These are phyloP conservation scores for Limnodromus scolopaceus DNA, from an alignment of 2,797 vertebrate genomes.

Conservation along the genomic window DNA sequence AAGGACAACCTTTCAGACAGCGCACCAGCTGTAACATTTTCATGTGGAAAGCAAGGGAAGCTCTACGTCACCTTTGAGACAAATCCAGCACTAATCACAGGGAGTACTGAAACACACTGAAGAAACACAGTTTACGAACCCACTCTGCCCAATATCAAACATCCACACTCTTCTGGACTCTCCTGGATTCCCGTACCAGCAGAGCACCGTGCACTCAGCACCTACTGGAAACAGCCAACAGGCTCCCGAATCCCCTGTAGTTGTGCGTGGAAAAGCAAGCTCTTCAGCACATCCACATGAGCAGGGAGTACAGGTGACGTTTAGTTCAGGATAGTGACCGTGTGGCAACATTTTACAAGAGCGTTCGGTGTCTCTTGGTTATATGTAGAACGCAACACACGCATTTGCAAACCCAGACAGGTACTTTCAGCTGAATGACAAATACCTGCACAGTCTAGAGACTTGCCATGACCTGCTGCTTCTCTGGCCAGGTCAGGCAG, in stretches of 20 bases:
- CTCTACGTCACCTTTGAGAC: neutral
- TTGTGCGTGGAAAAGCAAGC: neutral
- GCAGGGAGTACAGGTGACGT: neutral
- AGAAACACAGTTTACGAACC: neutral
- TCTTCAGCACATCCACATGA: accelerated
- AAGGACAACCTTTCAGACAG: neutral
- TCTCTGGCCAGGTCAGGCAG: neutral
- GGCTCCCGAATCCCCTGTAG: neutral
- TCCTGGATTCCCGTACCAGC: neutral
- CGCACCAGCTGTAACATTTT: neutral
- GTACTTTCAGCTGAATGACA: neutral
- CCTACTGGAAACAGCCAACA: neutral
- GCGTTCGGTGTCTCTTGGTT: neutral
- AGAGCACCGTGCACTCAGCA: neutral
- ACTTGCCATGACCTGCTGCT: neutral
- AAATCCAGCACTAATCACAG: neutral
- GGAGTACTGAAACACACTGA: neutral
- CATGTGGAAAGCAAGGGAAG: neutral
- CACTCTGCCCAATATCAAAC: neutral
- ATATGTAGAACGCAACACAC: neutral
- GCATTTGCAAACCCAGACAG: neutral
- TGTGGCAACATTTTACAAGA: neutral
- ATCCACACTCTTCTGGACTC: neutral
- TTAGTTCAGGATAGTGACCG: neutral
- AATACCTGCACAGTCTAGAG: neutral